A percentile compares a stretch with the other conserved stretches of the same genome.
These are phyloP conservation scores for Aporophyla nigra DNA, from an alignment of 2,888 invertebrate genomes.

Conservation along the genomic window DNA sequence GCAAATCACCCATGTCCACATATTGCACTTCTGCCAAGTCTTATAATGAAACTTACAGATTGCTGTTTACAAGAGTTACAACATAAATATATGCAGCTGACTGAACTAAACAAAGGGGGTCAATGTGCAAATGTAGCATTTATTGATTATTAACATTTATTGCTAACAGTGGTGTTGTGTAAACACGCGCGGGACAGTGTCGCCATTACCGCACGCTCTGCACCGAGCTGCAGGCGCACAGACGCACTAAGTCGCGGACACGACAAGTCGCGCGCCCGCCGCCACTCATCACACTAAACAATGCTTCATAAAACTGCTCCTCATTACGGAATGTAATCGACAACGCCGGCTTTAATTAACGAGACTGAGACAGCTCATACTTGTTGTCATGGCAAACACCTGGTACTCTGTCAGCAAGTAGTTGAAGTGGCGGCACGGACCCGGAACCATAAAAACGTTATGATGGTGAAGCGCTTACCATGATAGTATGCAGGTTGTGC, in stretches of 20 bases:
- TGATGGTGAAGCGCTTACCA: slow-evolving; percentile 38
- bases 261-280: background rate
- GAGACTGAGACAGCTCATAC: slow-evolving; percentile 17
- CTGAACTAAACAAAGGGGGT: slow-evolving; percentile 22
- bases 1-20: background rate
- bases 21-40: slow-evolving; percentile 39
- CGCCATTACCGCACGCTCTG: background rate
- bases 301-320: slow-evolving; percentile 17
- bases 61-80: slow-evolving; percentile 15
- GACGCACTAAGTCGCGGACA: background rate
- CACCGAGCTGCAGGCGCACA: background rate
- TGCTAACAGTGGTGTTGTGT: slow-evolving; percentile 33
- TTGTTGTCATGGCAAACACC: background rate
- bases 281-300: slow-evolving; percentile 9
- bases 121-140: slow-evolving; percentile 11
- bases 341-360: slow-evolving; percentile 28
- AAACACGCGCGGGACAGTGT: slow-evolving; percentile 3
- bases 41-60: slow-evolving; percentile 26
- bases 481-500: slow-evolving; percentile 26
- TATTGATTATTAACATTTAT: slow-evolving; percentile 18
- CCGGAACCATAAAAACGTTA: background rate
- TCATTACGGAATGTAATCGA: slow-evolving; percentile 11
- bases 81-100: slow-evolving; percentile 10
- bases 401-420: background rate
- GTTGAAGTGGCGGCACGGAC: background rate